phyloP scores from a whole-genome alignment of 1,140 invertebrate genomes.

The Asobara japonica region DNA sequence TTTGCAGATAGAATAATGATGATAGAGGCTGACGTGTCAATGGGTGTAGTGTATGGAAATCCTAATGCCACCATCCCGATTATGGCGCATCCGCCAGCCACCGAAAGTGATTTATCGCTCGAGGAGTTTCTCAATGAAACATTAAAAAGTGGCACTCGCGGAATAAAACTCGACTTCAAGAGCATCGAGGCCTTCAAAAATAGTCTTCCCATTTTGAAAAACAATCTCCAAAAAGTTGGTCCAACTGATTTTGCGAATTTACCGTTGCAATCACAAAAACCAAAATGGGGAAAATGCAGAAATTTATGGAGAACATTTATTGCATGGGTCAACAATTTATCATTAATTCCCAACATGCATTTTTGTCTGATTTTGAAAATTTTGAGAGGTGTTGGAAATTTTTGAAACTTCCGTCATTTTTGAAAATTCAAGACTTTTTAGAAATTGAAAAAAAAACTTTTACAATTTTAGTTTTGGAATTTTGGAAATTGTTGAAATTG shows the following conservation, averaged over 20 bases:
- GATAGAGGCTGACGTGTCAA: conserved; percentile 88
- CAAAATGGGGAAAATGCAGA: too few relatives aligned
- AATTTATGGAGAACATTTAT: too few relatives aligned
- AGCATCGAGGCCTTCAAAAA: conserved; percentile 79
- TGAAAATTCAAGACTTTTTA: too few relatives aligned
- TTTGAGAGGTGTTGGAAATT: too few relatives aligned
- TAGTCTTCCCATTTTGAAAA: conserved; percentile 70
- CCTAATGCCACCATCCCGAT: conserved; percentile 71
- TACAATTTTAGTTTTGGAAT: too few relatives aligned
- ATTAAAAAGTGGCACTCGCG: conserved; percentile 70
- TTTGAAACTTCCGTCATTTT: too few relatives aligned
- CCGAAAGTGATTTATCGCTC: conserved; percentile 79
- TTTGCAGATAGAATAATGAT: conserved; percentile 76
- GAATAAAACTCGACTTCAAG: conserved; percentile 92
- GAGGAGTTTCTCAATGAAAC: conserved; percentile 76
- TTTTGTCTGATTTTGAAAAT: too few relatives aligned
- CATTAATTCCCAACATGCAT: too few relatives aligned
- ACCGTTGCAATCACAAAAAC: neutral
- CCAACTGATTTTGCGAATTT: neutral
- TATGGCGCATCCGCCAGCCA: conserved; percentile 86
- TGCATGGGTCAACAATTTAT: too few relatives aligned
- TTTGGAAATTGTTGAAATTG: neutral
- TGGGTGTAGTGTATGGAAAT: conserved; percentile 68
- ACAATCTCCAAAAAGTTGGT: conserved; percentile 55
- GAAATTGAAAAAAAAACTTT: too few relatives aligned